phyloP scores from a whole-genome alignment of 2,888 invertebrate species.

The Chydorus sphaericus region DNA sequence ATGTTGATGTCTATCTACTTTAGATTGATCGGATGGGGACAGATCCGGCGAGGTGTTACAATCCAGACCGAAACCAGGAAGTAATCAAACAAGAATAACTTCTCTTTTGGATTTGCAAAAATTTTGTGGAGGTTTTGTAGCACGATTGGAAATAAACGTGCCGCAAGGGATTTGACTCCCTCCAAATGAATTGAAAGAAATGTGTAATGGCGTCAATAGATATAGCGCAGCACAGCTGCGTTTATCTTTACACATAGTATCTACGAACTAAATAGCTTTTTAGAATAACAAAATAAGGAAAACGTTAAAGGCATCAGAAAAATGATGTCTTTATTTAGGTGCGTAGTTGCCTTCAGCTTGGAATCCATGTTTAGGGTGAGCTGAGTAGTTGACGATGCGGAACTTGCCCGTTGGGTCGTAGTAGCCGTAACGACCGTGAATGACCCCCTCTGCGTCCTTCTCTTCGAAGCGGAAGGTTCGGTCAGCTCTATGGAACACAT shows the following conservation, averaged over 20 bases:
- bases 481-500: no score
- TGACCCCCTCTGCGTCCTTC: constrained; percentile 53
- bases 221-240: not conserved
- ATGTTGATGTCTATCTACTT: constrained; percentile 23
- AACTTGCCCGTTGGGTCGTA: constrained; percentile 60
- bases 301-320: not conserved
- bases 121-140: constrained; percentile 3
- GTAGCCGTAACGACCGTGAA: constrained; percentile 67
- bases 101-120: constrained; percentile 1
- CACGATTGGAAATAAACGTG: not conserved
- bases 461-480: constrained; percentile 69
- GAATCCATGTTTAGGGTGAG: constrained; percentile 55
- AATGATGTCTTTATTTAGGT: constrained; percentile 6
- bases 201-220: no score
- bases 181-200: not conserved
- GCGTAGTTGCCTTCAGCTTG: constrained; percentile 30
- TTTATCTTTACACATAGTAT: not conserved
- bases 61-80: constrained; percentile 51
- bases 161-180: constrained; percentile 1
- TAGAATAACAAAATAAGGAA: no score
- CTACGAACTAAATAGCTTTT: no score
- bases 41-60: constrained; percentile 92
- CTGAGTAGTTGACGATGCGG: constrained; percentile 56
- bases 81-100: not conserved
- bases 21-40: constrained; percentile 98